Evolutionary conservation across 2,888 invertebrate genomes (phyloP).

Genomic region (Caenorhabditis japonica): DNA sequence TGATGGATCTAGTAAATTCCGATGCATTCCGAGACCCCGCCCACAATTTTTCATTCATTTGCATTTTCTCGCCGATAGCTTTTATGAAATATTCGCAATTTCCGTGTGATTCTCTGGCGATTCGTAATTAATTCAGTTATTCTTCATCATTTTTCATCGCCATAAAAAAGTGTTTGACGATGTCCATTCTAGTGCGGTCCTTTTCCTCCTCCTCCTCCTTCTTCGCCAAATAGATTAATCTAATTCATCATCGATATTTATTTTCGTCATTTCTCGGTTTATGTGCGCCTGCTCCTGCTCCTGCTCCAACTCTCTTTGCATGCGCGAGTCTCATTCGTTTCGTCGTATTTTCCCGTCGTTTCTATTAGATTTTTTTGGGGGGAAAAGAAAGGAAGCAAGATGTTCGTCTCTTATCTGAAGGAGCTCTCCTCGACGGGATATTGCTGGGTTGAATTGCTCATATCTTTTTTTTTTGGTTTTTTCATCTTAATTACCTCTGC

Average conservation of each 20-base stretch:
- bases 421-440: too few species aligned
- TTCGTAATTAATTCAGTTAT: not conserved
- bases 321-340: too few species aligned
- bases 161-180: too few species aligned
- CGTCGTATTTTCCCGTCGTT: too few species aligned
- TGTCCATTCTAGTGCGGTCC: not conserved
- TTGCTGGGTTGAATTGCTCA: too few species aligned
- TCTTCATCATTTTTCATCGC: constrained; percentile 4
- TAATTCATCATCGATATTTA: constrained; percentile 34
- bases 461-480: too few species aligned
- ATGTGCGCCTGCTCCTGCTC: not conserved
- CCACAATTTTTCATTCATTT: not conserved
- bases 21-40: too few species aligned
- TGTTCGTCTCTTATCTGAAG: too few species aligned
- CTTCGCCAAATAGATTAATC: constrained; percentile 27
- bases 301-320: too few species aligned
- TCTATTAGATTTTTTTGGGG: too few species aligned
- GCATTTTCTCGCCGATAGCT: not conserved
- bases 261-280: not conserved
- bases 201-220: not conserved
- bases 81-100: not conserved
- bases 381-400: too few species aligned
- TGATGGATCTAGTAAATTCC: not conserved
- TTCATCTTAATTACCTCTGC: too few species aligned
- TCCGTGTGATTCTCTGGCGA: not conserved